Percentiles rank a stretch among this genome's conserved stretches.
phyloP scores from a whole-genome alignment of 2,113 vertebrate species.

The Hystrix cristata region DNA sequence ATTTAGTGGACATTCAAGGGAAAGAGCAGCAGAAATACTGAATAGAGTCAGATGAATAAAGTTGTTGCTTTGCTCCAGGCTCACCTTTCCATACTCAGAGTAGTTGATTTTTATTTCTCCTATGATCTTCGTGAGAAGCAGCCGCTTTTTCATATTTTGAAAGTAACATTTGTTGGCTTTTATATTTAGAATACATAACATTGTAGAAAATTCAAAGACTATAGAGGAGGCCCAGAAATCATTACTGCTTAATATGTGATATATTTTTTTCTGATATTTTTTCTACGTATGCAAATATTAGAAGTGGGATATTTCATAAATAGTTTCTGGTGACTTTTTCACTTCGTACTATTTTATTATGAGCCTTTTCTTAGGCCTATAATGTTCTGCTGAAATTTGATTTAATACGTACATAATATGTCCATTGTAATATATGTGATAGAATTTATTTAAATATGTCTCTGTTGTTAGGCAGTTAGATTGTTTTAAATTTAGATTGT shows the following conservation, averaged over 20 bases:
- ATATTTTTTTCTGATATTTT: slow-evolving; percentile 13
- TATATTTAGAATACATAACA: slow-evolving; percentile 29
- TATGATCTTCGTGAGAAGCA: not conserved
- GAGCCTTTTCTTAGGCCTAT: not conserved
- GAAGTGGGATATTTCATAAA: not conserved
- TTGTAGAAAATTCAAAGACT: slow-evolving; percentile 15
- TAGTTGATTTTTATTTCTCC: not conserved
- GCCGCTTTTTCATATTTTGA: slow-evolving; percentile 17
- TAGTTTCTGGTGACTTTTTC: not conserved
- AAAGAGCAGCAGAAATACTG: slow-evolving; percentile 6
- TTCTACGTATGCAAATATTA: slow-evolving; percentile 29
- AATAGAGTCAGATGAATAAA: slow-evolving; percentile 39
- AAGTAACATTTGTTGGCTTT: slow-evolving; percentile 56
- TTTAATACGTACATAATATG: not conserved
- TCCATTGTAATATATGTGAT: not conserved
- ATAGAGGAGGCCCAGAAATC: slow-evolving; percentile 4
- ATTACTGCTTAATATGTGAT: not conserved
- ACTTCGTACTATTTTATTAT: slow-evolving; percentile 32
- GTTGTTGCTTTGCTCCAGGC: not conserved
- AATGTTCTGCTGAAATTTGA: not conserved
- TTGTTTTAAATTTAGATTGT: slow-evolving; percentile 29
- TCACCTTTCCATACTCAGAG: not conserved
- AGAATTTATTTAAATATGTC: slow-evolving; percentile 45
- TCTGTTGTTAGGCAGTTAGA: not conserved
- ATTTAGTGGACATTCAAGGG: slow-evolving; percentile 6